Percentiles rank a stretch among this genome's conserved stretches.
phyloP scores from a whole-genome alignment of 1,140 invertebrate genomes.

The Meloidogyne hapla region DNA sequence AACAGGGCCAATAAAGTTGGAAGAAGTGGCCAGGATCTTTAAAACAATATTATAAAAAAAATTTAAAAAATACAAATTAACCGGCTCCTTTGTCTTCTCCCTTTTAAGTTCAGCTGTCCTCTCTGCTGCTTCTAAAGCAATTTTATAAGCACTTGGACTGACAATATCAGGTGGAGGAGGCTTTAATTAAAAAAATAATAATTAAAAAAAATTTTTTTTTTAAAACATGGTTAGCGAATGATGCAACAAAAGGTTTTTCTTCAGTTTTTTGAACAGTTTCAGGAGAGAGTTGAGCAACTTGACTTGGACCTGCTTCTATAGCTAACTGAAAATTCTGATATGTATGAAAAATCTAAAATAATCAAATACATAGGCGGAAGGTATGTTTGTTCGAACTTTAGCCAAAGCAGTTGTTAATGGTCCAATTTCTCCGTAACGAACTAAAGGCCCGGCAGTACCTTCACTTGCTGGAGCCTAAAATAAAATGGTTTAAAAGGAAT shows the following conservation, averaged over 20 bases:
- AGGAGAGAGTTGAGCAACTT: not conserved
- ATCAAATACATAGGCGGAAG: constrained; percentile 28
- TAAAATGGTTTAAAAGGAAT: constrained; percentile 24
- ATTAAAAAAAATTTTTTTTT: not conserved
- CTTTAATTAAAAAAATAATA: not conserved
- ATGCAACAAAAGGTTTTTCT: not conserved
- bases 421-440: constrained; percentile 25
- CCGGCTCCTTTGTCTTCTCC: constrained; percentile 1
- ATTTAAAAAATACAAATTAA: not conserved
- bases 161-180: constrained; percentile 12
- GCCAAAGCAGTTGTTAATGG: constrained; percentile 30
- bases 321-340: not conserved
- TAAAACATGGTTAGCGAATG: not conserved
- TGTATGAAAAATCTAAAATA: not conserved
- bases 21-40: constrained; percentile 1
- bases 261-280: constrained; percentile 1
- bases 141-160: constrained; percentile 23
- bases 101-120: constrained; percentile 1
- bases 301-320: not conserved
- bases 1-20: constrained; percentile 10
- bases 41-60: not conserved
- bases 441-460: constrained; percentile 15
- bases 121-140: constrained; percentile 19
- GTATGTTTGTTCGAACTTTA: constrained; percentile 34
- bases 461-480: not conserved